phyloP scores from a whole-genome alignment of 2,113 vertebrate genomes.

The Lycaon pictus region DNA sequence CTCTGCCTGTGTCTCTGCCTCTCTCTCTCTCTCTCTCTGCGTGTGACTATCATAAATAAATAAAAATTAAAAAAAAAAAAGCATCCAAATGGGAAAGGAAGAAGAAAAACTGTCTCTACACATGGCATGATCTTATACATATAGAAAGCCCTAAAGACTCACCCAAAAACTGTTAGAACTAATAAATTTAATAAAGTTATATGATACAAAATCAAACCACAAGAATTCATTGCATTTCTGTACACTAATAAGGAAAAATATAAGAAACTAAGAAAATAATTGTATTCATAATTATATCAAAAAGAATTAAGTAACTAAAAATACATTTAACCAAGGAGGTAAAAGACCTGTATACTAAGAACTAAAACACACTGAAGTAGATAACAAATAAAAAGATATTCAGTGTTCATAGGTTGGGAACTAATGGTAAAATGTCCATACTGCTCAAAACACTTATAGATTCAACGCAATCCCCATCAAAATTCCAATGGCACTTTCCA shows the following conservation, averaged over 20 bases:
- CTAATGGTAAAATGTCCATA: neutral
- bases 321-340: neutral
- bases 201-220: neutral
- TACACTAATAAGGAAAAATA: neutral
- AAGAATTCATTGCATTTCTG: neutral
- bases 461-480: neutral
- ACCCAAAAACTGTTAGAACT: neutral
- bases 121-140: neutral
- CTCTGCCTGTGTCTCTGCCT: too few relatives aligned
- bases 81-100: neutral
- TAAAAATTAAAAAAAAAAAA: neutral
- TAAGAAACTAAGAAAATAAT: constrained; percentile 17
- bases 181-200: neutral
- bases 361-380: neutral
- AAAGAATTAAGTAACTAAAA: neutral
- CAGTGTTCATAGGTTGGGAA: neutral
- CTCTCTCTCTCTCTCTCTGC: too few relatives aligned
- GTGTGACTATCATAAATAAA: too few relatives aligned
- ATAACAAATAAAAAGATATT: neutral
- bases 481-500: neutral
- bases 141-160: neutral
- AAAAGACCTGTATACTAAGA: neutral
- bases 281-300: neutral
- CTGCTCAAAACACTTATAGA: neutral
- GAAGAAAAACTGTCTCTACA: neutral